Evolutionary conservation across 2,113 vertebrate genomes (phyloP).

Genomic region (Puntigrus tetrazona): DNA sequence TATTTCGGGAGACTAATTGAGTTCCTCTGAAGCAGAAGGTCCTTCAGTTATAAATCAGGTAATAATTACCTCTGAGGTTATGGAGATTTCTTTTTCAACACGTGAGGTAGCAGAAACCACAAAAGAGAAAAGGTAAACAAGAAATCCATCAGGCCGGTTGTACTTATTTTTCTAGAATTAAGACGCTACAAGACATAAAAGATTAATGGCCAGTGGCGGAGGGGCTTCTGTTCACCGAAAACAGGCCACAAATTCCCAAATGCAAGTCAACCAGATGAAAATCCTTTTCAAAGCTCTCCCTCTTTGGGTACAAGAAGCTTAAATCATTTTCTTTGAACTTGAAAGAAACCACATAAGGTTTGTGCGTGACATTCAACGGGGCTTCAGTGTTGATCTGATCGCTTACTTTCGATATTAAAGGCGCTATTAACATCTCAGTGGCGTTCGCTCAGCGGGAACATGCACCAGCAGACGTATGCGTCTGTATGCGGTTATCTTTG

Average conservation of each 20-base stretch:
- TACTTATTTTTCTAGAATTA: constrained; percentile 17
- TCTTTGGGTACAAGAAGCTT: constrained; percentile 11
- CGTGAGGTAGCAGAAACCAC: neutral
- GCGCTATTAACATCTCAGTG: neutral
- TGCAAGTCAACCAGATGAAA: constrained; percentile 12
- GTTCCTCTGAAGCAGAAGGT: constrained; percentile 6
- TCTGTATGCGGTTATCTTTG: too few relatives aligned
- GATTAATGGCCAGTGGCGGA: constrained; percentile 1
- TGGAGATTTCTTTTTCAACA: neutral
- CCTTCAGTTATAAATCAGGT: constrained; percentile 33
- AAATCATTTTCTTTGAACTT: constrained; percentile 16
- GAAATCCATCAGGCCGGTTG: neutral
- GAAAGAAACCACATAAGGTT: neutral
- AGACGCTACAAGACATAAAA: constrained; percentile 21
- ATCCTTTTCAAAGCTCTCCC: neutral
- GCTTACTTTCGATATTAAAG: neutral
- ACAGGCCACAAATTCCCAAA: constrained; percentile 19
- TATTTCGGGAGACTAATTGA: neutral
- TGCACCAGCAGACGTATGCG: too few relatives aligned
- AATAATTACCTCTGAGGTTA: constrained; percentile 28
- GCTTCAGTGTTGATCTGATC: neutral
- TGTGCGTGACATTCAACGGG: neutral
- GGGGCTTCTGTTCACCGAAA: constrained; percentile 19
- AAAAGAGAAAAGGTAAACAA: neutral
- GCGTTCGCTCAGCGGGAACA: neutral